These are phyloP conservation scores for Adrianichthys oophorus DNA, from an alignment of 2,797 vertebrate genomes.

Conservation along the genomic window DNA sequence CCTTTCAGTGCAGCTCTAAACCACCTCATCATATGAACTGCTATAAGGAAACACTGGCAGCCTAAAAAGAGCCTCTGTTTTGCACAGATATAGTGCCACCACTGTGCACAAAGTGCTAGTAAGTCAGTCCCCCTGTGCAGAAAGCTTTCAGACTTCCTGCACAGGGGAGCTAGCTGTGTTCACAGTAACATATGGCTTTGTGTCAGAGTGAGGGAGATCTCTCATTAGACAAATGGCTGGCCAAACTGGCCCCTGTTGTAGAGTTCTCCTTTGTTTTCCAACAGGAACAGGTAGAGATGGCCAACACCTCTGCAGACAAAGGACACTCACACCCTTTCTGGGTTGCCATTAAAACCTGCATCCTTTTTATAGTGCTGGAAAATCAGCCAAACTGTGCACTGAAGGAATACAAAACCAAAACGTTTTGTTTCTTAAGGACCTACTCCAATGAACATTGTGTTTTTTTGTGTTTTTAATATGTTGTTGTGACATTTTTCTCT, in stretches of 20 bases:
- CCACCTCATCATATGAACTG: background rate
- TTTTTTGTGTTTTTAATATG: no score
- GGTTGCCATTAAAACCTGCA: slow-evolving; percentile 62
- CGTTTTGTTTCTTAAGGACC: no score
- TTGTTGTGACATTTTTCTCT: no score
- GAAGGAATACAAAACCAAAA: no score
- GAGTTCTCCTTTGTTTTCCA: slow-evolving; percentile 69
- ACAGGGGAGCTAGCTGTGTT: slow-evolving; percentile 34
- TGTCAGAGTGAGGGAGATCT: slow-evolving; percentile 66
- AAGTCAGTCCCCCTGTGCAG: slow-evolving; percentile 29
- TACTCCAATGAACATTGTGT: no score
- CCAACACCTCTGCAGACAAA: slow-evolving; percentile 73
- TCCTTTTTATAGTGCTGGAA: slow-evolving; percentile 36
- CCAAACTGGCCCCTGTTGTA: slow-evolving; percentile 58
- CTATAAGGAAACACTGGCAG: background rate
- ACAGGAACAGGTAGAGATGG: slow-evolving; percentile 71
- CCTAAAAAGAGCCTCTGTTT: background rate
- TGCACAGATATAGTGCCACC: background rate
- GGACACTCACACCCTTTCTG: slow-evolving; percentile 59
- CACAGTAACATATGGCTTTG: slow-evolving; percentile 69
- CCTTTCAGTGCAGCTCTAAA: background rate
- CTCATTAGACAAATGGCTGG: slow-evolving; percentile 75
- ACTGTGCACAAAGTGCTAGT: slow-evolving; percentile 1
- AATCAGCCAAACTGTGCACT: slow-evolving; percentile 17
- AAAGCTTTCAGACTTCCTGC: slow-evolving; percentile 35